These are phyloP conservation scores for Etheostoma cragini DNA, from an alignment of 2,113 vertebrate genomes.

Conservation along the genomic window DNA sequence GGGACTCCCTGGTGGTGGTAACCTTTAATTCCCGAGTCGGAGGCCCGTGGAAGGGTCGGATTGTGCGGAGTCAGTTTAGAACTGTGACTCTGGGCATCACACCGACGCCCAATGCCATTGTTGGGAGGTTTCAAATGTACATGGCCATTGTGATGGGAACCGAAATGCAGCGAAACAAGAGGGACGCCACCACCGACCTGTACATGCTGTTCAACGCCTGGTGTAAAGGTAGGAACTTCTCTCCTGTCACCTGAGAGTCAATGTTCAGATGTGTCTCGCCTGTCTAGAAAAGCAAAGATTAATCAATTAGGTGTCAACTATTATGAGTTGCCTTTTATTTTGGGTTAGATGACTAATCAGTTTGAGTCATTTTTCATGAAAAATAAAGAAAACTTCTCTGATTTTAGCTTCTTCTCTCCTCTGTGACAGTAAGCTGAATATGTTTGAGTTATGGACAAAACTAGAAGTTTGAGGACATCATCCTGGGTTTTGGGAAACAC, in stretches of 20 bases:
- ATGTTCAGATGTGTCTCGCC: too few species aligned
- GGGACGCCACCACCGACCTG: slow-evolving; percentile 79
- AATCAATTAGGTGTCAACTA: too few species aligned
- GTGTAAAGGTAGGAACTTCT: slow-evolving; percentile 82
- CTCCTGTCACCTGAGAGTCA: not conserved
- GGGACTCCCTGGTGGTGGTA: slow-evolving; percentile 84
- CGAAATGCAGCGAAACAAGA: slow-evolving; percentile 81
- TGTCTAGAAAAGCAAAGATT: too few species aligned
- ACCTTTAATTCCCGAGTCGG: slow-evolving; percentile 59
- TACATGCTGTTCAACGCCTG: slow-evolving; percentile 96
- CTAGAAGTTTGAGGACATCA: too few species aligned
- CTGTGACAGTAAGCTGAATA: too few species aligned
- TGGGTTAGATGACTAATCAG: too few species aligned
- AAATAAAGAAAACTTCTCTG: too few species aligned
- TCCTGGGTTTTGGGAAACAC: too few species aligned
- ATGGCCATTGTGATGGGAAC: slow-evolving; percentile 75
- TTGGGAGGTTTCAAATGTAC: slow-evolving; percentile 89
- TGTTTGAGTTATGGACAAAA: too few species aligned
- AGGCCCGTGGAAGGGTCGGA: slow-evolving; percentile 83
- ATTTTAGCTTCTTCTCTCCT: too few species aligned
- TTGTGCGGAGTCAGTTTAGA: slow-evolving; percentile 61
- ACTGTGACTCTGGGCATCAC: slow-evolving; percentile 83
- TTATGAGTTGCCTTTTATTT: too few species aligned
- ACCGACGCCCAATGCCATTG: slow-evolving; percentile 84
- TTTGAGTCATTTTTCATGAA: too few species aligned